Percentiles rank a stretch among this genome's conserved stretches.
phyloP scores from a whole-genome alignment of 2,113 vertebrate species.

The Daubentonia madagascariensis region DNA sequence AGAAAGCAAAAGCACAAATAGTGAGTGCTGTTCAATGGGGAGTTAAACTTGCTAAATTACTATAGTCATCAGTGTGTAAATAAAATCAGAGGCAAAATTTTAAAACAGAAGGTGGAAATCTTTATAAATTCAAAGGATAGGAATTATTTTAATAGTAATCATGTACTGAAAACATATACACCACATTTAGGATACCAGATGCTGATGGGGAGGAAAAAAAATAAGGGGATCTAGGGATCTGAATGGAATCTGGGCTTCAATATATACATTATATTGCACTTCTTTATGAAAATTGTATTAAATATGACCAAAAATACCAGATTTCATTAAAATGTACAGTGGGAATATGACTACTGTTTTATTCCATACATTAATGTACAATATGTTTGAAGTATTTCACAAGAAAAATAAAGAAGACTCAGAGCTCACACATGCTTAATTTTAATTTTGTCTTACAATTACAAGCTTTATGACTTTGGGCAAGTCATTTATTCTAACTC shows the following conservation, averaged over 20 bases:
- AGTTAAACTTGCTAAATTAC: neutral
- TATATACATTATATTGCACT: neutral
- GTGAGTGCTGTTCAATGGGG: neutral
- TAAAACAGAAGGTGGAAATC: neutral
- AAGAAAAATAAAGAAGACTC: neutral
- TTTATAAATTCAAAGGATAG: neutral
- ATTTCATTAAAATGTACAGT: neutral
- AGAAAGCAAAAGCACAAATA: neutral
- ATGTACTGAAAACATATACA: neutral
- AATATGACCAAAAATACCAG: neutral
- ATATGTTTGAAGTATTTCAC: neutral
- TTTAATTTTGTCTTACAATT: neutral
- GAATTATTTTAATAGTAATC: neutral
- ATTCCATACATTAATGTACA: neutral
- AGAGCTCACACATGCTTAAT: neutral
- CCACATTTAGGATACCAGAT: neutral
- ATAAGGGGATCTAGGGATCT: neutral
- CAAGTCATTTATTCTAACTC: neutral
- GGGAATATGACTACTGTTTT: neutral
- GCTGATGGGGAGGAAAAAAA: neutral
- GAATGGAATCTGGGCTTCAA: neutral
- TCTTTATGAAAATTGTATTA: neutral
- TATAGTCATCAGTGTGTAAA: neutral
- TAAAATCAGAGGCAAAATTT: neutral
- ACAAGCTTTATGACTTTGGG: neutral